Base-by-base conservation (phyloP, 2,797 vertebrate genomes). In the Rhyacichthys aspro region DNA sequence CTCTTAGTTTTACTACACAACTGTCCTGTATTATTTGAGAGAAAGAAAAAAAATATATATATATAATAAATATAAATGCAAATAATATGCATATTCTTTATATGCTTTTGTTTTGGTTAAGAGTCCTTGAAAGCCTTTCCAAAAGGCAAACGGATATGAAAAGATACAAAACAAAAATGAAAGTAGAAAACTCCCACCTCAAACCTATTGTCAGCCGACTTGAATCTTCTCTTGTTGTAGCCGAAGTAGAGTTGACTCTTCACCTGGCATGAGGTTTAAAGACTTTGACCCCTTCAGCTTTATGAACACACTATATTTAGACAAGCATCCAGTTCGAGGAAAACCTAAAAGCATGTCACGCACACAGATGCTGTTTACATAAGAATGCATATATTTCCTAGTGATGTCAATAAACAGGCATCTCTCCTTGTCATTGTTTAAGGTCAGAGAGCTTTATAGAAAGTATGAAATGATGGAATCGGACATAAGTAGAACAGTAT, bases 271-370 rank as follows among this genome's bases (percentile, higher is more conserved):
- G 33, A 36, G 23, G 52, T 72, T 63, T 43, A 54, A 54, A 52
- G 67, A 59, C 66, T 61, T 15, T 72, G 58, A 76, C 74, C 65
- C 64, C 47, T 44, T 39, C 58, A 23, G 66, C 71, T 47, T 75
- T 66, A 62, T 38, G 59, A 67, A 65, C 53, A 10, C 4, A 1
- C 81, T 83, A 81, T 70, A 78, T 78, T 82, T 82, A 82, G 73
- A 74, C 56, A 43, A 55, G 62, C 59, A 43, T 59, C 38, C 72
- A 72, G 82, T 72, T 81, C 63, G 55, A 74, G 77, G 82, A 74
- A 82, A 76, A 57, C 65, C 77, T 74, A 72, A 81, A 79, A 70
- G 58, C 7, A 56, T 47, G 62, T 45, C 52, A 2, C 6, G 43
- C 34, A 38, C 67, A 9, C 71, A 43, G 39, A 68, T 43, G 67